Conservation (phyloP, 1,140 invertebrate genomes). For the Wasmannia auropunctata region DNA sequence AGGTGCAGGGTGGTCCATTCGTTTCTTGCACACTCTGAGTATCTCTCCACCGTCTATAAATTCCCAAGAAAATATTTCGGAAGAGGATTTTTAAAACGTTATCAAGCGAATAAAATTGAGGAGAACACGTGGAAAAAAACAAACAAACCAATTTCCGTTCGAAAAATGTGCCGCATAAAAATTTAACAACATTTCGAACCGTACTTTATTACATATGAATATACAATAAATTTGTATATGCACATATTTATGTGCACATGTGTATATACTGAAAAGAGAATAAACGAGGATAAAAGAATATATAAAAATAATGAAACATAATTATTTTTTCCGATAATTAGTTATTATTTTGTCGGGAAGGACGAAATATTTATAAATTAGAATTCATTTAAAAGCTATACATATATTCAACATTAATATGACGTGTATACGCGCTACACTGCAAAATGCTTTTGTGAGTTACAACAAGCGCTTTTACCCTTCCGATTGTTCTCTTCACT, state of each 20-base stretch:
- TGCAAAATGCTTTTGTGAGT: not conserved
- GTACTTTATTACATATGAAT: conserved; percentile 9
- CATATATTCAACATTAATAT: not conserved
- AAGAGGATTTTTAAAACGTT: not conserved
- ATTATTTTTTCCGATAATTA: conserved; percentile 5
- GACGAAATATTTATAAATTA: not conserved
- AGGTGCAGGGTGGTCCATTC: not conserved
- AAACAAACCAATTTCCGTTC: not conserved
- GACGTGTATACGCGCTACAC: not conserved
- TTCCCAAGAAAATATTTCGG: not conserved
- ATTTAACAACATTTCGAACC: not conserved
- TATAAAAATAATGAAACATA: not conserved
- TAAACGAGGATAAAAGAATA: not conserved
- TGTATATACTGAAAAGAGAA: not conserved
- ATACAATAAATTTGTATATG: not conserved
- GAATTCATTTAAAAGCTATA: not conserved
- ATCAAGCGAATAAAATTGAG: not conserved
- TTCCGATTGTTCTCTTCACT: conserved; percentile 4
- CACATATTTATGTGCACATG: too few species aligned
- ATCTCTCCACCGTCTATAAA: not conserved
- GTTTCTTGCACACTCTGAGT: not conserved
- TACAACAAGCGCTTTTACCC: conserved; percentile 2
- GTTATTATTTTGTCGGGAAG: not conserved
- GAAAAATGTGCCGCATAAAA: not conserved
- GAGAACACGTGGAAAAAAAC: not conserved